phyloP scores from a whole-genome alignment of 1,140 invertebrate genomes.

The Tenebrio molitor region DNA sequence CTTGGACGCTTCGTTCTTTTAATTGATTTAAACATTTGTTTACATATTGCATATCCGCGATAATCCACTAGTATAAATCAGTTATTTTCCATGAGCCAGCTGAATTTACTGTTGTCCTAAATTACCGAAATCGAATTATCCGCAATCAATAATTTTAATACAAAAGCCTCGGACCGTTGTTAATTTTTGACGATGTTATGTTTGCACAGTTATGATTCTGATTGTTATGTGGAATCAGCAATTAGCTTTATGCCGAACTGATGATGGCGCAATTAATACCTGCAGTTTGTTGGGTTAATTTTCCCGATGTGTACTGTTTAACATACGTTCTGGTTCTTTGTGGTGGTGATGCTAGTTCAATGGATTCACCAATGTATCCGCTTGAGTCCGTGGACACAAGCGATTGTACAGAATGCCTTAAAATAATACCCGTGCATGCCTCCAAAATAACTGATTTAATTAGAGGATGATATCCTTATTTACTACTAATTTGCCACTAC shows the following conservation, averaged over 20 bases:
- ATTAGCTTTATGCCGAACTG: slow-evolving; percentile 12
- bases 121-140: slow-evolving; percentile 22
- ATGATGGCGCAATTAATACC: slow-evolving; percentile 27
- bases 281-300: slow-evolving; percentile 19
- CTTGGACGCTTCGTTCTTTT: slow-evolving; percentile 3
- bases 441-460: slow-evolving; percentile 46
- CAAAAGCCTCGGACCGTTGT: slow-evolving; percentile 6
- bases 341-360: not conserved
- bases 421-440: slow-evolving; percentile 9
- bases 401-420: not conserved
- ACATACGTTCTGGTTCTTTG: not conserved
- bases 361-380: too few relatives aligned
- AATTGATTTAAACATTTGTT: not conserved
- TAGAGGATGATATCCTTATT: slow-evolving; percentile 27
- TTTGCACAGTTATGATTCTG: slow-evolving; percentile 1
- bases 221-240: slow-evolving; percentile 31
- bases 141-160: not conserved
- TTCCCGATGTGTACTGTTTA: slow-evolving; percentile 1
- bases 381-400: too few relatives aligned
- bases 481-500: slow-evolving; percentile 21
- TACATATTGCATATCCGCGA: slow-evolving; percentile 7
- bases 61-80: slow-evolving; percentile 32
- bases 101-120: not conserved
- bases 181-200: slow-evolving; percentile 23
- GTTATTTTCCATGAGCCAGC: slow-evolving; percentile 12